Evolutionary conservation across 2,888 invertebrate genomes (phyloP).

Genomic region (Galerucella pusilla): DNA sequence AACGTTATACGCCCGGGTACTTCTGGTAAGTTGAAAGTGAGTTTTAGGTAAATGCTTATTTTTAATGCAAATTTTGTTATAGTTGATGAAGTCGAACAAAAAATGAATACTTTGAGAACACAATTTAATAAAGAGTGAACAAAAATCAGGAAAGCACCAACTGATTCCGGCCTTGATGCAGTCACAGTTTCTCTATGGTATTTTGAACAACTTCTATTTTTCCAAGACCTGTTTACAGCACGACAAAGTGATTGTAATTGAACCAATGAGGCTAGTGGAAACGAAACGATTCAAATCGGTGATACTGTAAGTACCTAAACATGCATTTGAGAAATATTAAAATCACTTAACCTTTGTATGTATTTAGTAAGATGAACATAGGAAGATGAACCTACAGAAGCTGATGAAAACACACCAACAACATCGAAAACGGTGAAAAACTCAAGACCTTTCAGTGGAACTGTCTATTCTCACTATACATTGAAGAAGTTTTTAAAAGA

Average conservation of each 20-base stretch:
- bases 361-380: background rate
- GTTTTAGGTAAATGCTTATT: no score
- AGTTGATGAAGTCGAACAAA: no score
- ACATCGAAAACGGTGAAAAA: background rate
- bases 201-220: no score
- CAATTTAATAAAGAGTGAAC: no score
- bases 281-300: background rate
- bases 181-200: no score
- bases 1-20: no score
- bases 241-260: background rate
- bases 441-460: background rate
- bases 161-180: no score
- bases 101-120: no score
- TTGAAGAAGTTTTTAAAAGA: conserved; percentile 4
- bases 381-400: background rate
- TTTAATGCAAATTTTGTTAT: no score
- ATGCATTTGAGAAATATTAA: background rate
- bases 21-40: no score
- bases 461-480: background rate
- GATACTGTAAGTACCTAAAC: background rate
- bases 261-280: background rate
- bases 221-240: no score
- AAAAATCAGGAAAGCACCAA: no score
- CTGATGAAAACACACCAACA: conserved; percentile 1
- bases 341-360: background rate